phyloP scores from a whole-genome alignment of 1,140 invertebrate genomes.

The Aphelinus atriplicis region DNA sequence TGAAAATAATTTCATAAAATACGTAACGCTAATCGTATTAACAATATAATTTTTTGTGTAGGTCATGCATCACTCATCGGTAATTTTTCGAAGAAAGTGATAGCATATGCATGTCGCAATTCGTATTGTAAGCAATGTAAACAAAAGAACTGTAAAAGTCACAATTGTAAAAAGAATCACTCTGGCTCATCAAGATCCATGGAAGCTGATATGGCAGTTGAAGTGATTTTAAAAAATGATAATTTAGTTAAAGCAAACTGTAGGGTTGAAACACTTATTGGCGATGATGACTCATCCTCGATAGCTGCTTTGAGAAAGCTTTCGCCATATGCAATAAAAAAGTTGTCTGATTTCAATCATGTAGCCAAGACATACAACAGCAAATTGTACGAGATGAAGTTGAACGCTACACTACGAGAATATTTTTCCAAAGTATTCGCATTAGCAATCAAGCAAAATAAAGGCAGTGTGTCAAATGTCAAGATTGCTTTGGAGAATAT shows the following conservation, averaged over 20 bases:
- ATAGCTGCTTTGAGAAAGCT: constrained; percentile 37
- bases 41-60: no score
- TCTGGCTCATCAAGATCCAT: constrained; percentile 38
- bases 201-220: constrained; percentile 35
- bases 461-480: constrained; percentile 20
- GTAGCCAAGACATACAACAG: constrained; percentile 31
- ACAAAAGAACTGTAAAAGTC: no score
- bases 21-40: neutral
- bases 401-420: constrained; percentile 23
- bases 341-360: constrained; percentile 42
- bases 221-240: constrained; percentile 33
- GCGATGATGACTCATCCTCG: constrained; percentile 39
- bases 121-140: no score
- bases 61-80: no score
- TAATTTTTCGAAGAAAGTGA: no score
- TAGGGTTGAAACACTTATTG: constrained; percentile 30
- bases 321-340: constrained; percentile 20
- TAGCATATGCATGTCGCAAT: no score
- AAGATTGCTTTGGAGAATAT: constrained; percentile 30
- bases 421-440: constrained; percentile 34
- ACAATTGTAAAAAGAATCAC: constrained; percentile 39
- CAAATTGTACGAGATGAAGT: constrained; percentile 31
- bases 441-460: constrained; percentile 33
- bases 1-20: no score
- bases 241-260: constrained; percentile 34